These are phyloP conservation scores for Pitta sordida DNA, from an alignment of 2,113 vertebrate genomes.

Conservation along the genomic window DNA sequence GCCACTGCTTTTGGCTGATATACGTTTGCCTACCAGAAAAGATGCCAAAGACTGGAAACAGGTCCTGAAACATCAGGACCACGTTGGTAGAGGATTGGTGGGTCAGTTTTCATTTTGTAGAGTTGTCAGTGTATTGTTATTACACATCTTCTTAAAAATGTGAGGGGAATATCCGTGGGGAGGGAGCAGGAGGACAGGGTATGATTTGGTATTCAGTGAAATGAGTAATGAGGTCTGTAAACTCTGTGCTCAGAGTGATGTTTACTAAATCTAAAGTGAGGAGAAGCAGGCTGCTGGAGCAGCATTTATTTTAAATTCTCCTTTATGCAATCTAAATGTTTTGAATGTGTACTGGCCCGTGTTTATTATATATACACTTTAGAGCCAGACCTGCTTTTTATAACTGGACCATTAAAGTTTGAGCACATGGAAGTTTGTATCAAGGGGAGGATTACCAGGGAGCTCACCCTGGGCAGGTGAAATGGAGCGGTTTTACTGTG, in stretches of 20 bases:
- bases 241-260: neutral
- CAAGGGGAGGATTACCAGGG: rapidly evolving
- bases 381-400: neutral
- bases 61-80: neutral
- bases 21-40: neutral
- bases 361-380: neutral
- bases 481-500: neutral
- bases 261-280: neutral
- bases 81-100: neutral
- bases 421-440: neutral
- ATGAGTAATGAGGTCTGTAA: neutral
- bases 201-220: neutral
- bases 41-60: neutral
- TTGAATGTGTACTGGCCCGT: neutral
- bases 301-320: neutral
- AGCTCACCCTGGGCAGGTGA: neutral
- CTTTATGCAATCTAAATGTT: neutral
- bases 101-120: neutral
- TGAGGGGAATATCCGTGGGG: neutral
- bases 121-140: neutral
- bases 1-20: neutral
- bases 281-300: neutral
- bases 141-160: neutral
- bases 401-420: neutral
- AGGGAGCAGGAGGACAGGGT: neutral